Conservation (phyloP, 2,888 invertebrate species). For the Nymphalis urticae region DNA sequence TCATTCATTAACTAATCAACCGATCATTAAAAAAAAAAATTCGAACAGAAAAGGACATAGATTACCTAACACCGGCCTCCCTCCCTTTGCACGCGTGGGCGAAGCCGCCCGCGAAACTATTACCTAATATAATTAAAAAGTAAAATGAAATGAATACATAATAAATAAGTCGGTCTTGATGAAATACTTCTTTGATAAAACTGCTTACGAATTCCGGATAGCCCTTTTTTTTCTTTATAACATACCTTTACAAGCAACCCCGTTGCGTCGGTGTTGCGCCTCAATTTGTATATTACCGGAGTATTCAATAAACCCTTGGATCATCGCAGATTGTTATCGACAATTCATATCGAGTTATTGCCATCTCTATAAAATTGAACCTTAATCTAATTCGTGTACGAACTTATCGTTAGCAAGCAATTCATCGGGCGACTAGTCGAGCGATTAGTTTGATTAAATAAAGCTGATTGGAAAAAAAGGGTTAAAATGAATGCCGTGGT, state of each 20-base stretch:
- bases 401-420: slow-evolving; percentile 12
- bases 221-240: slow-evolving; percentile 39
- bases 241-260: slow-evolving; percentile 64
- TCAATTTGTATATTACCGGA: slow-evolving; percentile 73
- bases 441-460: slow-evolving; percentile 26
- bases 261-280: slow-evolving; percentile 66
- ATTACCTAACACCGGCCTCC: no score
- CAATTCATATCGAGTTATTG: slow-evolving; percentile 32
- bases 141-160: neutral
- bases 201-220: slow-evolving; percentile 32
- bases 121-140: neutral
- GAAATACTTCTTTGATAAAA: slow-evolving; percentile 25
- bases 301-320: slow-evolving; percentile 73
- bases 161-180: slow-evolving; percentile 1
- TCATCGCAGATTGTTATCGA: slow-evolving; percentile 69
- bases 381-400: slow-evolving; percentile 11
- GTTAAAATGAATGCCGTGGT: slow-evolving; percentile 10
- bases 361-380: slow-evolving; percentile 26
- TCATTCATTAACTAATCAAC: no score
- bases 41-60: no score
- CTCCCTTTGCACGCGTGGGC: no score
- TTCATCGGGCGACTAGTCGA: slow-evolving; percentile 34
- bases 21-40: no score
- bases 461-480: slow-evolving; percentile 8
- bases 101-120: neutral